Percentiles rank a stretch among this genome's conserved stretches.
Evolutionary conservation across 2,113 vertebrate genomes (phyloP).

Genomic region (Catharus fuscescens): DNA sequence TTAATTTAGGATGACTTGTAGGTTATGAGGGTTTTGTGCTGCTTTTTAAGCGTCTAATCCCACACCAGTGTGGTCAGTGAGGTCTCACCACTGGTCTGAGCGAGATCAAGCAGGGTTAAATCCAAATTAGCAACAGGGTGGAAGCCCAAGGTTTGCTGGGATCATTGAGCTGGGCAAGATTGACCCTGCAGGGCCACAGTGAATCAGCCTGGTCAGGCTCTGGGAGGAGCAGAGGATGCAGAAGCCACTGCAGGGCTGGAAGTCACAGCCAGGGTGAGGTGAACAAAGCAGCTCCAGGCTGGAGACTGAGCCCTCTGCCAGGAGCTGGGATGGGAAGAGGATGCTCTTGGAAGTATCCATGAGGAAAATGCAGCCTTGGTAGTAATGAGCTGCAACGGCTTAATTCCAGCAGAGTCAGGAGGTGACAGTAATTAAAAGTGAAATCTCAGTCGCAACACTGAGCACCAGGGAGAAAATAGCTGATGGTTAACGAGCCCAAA

Average conservation of each 20-base stretch:
- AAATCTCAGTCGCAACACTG: conserved; percentile 38
- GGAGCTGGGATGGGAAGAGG: not conserved
- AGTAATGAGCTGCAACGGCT: not conserved
- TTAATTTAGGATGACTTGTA: not conserved
- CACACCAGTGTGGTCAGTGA: not conserved
- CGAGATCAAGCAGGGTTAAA: not conserved
- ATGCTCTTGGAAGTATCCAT: not conserved
- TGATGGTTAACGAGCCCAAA: conserved; percentile 6
- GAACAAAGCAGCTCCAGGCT: not conserved
- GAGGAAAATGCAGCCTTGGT: conserved; percentile 15
- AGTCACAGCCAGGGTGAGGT: not conserved
- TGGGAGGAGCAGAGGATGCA: not conserved
- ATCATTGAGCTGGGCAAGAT: not conserved
- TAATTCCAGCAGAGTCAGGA: conserved; percentile 28
- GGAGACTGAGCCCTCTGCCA: not conserved
- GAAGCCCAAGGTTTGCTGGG: not conserved
- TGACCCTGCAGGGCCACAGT: not conserved
- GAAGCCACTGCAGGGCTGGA: not conserved
- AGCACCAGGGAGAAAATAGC: not conserved
- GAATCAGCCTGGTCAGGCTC: not conserved
- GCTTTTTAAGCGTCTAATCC: not conserved
- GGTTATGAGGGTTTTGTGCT: not conserved
- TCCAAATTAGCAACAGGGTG: not conserved
- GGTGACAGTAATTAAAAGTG: conserved; percentile 64
- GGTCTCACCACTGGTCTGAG: not conserved